These are phyloP conservation scores for Enteromius thamalakanensis DNA, from an alignment of 2,797 vertebrate genomes.

Conservation along the genomic window DNA sequence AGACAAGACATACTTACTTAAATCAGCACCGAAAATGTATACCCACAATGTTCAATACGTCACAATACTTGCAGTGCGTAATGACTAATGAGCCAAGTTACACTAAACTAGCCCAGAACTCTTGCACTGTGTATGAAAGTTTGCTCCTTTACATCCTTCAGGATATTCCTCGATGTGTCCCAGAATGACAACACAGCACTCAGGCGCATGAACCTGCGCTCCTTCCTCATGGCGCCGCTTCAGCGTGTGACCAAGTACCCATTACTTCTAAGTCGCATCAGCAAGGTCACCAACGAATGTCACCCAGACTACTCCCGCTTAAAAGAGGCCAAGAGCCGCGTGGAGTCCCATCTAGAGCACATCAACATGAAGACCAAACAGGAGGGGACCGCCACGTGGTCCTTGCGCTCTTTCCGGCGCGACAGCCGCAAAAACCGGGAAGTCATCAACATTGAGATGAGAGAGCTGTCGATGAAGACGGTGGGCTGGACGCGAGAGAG, in stretches of 20 bases:
- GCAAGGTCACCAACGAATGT: conserved; percentile 85
- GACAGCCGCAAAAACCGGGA: conserved; percentile 92
- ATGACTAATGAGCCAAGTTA: not conserved
- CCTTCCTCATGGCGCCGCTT: conserved; percentile 92
- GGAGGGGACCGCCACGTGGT: conserved; percentile 87
- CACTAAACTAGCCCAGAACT: not conserved
- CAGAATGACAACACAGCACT: conserved; percentile 93
- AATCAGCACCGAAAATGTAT: not conserved
- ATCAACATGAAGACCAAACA: conserved; percentile 95
- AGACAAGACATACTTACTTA: not conserved
- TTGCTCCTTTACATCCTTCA: conserved; percentile 61
- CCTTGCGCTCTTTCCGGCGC: conserved; percentile 88
- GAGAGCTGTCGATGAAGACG: conserved; percentile 88
- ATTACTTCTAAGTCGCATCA: conserved; percentile 87
- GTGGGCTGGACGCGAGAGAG: conserved; percentile 88
- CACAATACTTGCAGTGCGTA: not conserved
- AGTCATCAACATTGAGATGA: conserved; percentile 90
- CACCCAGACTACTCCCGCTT: conserved; percentile 87
- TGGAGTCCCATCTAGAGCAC: conserved; percentile 93
- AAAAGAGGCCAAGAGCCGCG: conserved; percentile 89
- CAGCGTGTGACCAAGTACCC: conserved; percentile 93
- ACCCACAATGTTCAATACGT: not conserved
- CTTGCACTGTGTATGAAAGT: not conserved
- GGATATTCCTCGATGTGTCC: conserved; percentile 92
- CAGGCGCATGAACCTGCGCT: conserved; percentile 90